Percentiles rank a stretch among this genome's conserved stretches.
Evolutionary conservation across 1,140 invertebrate genomes (phyloP).

Genomic region (Asobara japonica): DNA sequence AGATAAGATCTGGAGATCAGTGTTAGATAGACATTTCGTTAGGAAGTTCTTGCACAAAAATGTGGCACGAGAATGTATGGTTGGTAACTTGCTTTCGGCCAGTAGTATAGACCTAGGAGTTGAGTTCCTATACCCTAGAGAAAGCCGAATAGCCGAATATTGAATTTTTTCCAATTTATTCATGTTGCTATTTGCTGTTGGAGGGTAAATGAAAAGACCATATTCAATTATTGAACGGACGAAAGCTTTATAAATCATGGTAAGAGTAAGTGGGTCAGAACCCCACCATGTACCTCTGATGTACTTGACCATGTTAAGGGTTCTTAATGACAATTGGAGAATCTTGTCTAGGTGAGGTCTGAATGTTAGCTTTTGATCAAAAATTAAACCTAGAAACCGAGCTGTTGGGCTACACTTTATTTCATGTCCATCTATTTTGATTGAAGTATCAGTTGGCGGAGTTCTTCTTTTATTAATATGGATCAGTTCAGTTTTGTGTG

Average conservation of each 20-base stretch:
- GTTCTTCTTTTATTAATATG: slow-evolving; percentile 25
- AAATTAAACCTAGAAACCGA: slow-evolving; percentile 12
- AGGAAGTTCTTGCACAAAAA: neutral
- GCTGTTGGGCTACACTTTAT: neutral
- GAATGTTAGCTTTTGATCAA: slow-evolving; percentile 19
- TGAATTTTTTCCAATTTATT: slow-evolving; percentile 16
- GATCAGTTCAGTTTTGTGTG: slow-evolving; percentile 2
- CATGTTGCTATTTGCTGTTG: neutral
- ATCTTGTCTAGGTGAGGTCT: neutral
- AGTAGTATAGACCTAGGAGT: slow-evolving; percentile 20
- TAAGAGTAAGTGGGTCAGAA: slow-evolving; percentile 18
- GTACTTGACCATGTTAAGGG: slow-evolving; percentile 24
- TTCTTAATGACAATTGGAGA: neutral
- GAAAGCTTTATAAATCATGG: slow-evolving; percentile 22
- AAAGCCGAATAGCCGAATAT: neutral
- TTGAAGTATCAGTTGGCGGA: neutral
- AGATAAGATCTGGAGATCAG: neutral
- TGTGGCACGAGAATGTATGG: neutral
- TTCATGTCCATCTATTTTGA: neutral
- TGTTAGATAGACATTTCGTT: neutral
- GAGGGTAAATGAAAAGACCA: slow-evolving; percentile 24
- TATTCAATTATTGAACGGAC: slow-evolving; percentile 28
- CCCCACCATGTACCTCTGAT: slow-evolving; percentile 27
- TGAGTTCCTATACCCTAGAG: slow-evolving; percentile 1
- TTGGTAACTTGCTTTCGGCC: neutral